phyloP scores from a whole-genome alignment of 1,140 invertebrate genomes.

The Drosophila ficusphila region DNA sequence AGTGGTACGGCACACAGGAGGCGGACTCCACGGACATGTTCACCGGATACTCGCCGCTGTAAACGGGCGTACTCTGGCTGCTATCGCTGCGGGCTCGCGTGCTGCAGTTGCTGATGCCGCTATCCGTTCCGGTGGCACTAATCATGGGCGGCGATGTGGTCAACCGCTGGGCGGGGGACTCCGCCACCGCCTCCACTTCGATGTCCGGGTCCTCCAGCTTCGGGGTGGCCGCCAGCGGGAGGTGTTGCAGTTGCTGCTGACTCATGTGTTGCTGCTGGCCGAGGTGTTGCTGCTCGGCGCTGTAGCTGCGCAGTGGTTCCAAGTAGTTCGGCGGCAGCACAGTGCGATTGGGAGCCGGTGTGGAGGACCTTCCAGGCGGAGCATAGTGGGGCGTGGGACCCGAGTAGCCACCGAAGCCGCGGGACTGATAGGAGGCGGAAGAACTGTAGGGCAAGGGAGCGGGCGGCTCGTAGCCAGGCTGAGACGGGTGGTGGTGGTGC shows the following conservation, averaged over 20 bases:
- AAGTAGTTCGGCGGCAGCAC: conserved; percentile 69
- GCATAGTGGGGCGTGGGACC: conserved; percentile 49
- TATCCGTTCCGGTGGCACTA: conserved; percentile 78
- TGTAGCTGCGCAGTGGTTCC: conserved; percentile 55
- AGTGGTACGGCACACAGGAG: conserved; percentile 76
- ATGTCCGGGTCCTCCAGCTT: conserved; percentile 55
- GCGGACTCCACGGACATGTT: conserved; percentile 79
- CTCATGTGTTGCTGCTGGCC: conserved; percentile 21
- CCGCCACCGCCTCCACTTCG: conserved; percentile 38
- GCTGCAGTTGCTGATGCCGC: conserved; percentile 78
- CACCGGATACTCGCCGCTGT: conserved; percentile 74
- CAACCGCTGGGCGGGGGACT: conserved; percentile 49
- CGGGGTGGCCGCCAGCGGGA: conserved; percentile 30
- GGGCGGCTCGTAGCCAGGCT: conserved; percentile 53
- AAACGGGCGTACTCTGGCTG: conserved; percentile 76
- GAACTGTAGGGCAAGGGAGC: conserved; percentile 57
- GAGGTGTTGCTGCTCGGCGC: conserved; percentile 25
- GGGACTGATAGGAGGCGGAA: conserved; percentile 47
- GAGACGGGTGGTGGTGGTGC: conserved; percentile 17
- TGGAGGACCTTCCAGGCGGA: conserved; percentile 55
- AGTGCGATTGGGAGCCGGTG: conserved; percentile 71
- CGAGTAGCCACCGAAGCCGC: conserved; percentile 54
- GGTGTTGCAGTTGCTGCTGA: conserved; percentile 15
- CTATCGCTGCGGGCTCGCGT: conserved; percentile 71
- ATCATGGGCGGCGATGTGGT: conserved; percentile 74